phyloP scores from a whole-genome alignment of 2,113 vertebrate genomes.

The Sinocyclocheilus rhinocerous region DNA sequence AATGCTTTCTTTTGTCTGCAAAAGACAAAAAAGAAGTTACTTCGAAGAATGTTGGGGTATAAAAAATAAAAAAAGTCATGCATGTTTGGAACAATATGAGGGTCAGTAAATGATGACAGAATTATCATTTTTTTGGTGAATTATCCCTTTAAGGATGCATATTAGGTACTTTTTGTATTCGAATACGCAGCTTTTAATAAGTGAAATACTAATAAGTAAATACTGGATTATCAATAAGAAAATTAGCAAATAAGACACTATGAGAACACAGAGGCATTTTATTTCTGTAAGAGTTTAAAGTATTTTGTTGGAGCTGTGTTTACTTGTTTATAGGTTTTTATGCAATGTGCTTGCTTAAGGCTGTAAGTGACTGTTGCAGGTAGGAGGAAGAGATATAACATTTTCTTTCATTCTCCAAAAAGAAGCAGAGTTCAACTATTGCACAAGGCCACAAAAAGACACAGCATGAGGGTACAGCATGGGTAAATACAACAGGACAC shows the following conservation, averaged over 20 bases:
- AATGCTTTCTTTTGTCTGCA: not conserved
- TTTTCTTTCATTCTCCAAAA: not conserved
- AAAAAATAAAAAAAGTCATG: too few species aligned
- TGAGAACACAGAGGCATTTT: not conserved
- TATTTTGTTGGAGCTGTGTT: not conserved
- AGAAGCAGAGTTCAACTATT: not conserved
- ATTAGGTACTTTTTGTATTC: too few species aligned
- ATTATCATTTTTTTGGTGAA: not conserved
- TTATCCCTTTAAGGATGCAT: not conserved
- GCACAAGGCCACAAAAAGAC: slow-evolving; percentile 23
- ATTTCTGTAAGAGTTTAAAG: not conserved
- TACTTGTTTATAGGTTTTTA: not conserved
- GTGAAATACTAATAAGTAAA: too few species aligned
- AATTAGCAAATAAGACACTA: not conserved
- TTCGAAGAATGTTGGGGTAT: too few species aligned
- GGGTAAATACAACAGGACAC: slow-evolving; percentile 17
- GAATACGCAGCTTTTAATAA: too few species aligned
- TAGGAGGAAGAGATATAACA: not conserved
- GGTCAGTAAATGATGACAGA: not conserved
- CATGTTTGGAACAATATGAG: not conserved
- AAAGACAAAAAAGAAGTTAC: too few species aligned
- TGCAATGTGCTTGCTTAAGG: slow-evolving; percentile 12
- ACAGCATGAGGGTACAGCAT: not conserved
- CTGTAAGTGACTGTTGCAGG: slow-evolving; percentile 15
- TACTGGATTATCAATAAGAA: not conserved